phyloP scores from a whole-genome alignment of 2,888 invertebrate genomes.

The Dendrolimus houi region DNA sequence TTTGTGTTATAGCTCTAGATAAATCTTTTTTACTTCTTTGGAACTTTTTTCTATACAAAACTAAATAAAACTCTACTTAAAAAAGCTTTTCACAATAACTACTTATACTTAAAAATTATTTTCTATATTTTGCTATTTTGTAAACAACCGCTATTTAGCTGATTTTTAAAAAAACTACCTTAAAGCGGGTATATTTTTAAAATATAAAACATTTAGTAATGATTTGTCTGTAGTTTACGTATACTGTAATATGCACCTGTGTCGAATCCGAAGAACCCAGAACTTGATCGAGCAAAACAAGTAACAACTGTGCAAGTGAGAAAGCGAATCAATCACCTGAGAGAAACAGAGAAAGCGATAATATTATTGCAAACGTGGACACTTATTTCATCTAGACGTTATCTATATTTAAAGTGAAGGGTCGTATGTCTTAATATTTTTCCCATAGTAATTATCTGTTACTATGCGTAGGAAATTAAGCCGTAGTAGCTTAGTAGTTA shows the following conservation, averaged over 20 bases:
- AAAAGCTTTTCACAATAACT: too few relatives aligned
- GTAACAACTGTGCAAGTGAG: slow-evolving; percentile 10
- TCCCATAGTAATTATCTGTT: not conserved
- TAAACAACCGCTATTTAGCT: too few relatives aligned
- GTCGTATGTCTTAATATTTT: not conserved
- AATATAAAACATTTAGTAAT: too few relatives aligned
- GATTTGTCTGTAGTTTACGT: slow-evolving; percentile 2
- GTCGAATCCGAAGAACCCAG: slow-evolving; percentile 11
- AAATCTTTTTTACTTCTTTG: too few relatives aligned
- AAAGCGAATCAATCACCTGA: slow-evolving; percentile 5
- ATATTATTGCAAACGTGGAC: not conserved
- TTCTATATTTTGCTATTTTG: too few relatives aligned
- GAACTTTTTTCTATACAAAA: too few relatives aligned
- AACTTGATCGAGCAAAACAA: slow-evolving; percentile 3
- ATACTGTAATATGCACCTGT: slow-evolving; percentile 21
- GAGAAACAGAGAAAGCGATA: slow-evolving; percentile 7
- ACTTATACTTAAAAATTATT: too few relatives aligned
- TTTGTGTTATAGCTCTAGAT: too few relatives aligned
- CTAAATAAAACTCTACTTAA: too few relatives aligned
- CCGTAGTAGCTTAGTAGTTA: too few relatives aligned
- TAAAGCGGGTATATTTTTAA: too few relatives aligned
- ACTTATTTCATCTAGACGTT: not conserved
- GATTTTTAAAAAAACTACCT: too few relatives aligned
- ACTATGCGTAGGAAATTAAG: not conserved
- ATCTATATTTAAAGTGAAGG: not conserved